phyloP scores from a whole-genome alignment of 2,888 invertebrate species.

The Agriopis aurantiaria region DNA sequence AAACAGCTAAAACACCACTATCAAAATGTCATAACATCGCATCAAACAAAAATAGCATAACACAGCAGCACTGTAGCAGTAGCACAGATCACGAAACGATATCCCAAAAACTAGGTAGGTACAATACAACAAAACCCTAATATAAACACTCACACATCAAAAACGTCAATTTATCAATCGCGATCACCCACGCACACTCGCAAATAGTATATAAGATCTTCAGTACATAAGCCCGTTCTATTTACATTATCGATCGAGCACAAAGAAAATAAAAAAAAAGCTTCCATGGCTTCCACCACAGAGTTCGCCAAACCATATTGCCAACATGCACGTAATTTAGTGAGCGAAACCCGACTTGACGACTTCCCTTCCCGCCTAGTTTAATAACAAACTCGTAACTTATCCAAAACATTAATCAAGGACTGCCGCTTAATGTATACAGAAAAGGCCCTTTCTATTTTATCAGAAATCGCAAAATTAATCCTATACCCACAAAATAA shows the following conservation, averaged over 20 bases:
- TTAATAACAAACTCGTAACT: conserved; percentile 58
- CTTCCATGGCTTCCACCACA: conserved; percentile 45
- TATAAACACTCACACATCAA: conserved; percentile 48
- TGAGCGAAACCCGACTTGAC: conserved; percentile 59
- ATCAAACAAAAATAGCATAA: conserved; percentile 1
- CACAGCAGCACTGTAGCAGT: not conserved
- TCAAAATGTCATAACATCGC: conserved; percentile 1
- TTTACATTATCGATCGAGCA: conserved; percentile 62
- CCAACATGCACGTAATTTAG: conserved; percentile 60
- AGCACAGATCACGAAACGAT: not conserved
- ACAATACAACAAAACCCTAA: conserved; percentile 33
- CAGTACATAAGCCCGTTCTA: conserved; percentile 49
- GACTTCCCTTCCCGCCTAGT: conserved; percentile 64
- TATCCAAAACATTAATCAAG: conserved; percentile 57
- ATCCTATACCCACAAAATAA: conserved; percentile 52
- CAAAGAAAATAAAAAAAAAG: conserved; percentile 54
- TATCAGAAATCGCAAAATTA: conserved; percentile 51
- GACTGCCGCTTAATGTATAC: conserved; percentile 35
- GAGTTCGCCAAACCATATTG: conserved; percentile 62
- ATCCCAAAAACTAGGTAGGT: conserved; percentile 2
- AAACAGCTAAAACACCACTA: not conserved
- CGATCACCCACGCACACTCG: conserved; percentile 55
- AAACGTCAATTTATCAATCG: conserved; percentile 44
- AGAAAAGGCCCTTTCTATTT: conserved; percentile 52
- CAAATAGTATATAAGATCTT: conserved; percentile 49